Conservation (phyloP, 2,888 invertebrate species). For the Magallana nippona region DNA sequence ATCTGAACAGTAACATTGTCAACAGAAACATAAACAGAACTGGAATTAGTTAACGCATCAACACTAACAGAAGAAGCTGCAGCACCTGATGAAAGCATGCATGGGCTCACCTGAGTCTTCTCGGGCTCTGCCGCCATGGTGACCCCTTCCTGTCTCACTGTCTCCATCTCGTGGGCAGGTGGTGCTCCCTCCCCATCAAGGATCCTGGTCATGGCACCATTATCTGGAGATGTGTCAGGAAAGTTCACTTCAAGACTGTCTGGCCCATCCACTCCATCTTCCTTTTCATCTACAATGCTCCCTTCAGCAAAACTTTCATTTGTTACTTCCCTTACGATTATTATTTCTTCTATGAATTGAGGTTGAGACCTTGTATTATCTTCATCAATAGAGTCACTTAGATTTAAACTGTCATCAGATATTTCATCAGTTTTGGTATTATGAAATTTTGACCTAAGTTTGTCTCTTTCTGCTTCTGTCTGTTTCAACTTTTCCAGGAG, state of each 20-base stretch:
- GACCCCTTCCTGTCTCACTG: background rate
- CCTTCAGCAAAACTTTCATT: background rate
- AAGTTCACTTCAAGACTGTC: background rate
- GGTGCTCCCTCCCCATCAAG: background rate
- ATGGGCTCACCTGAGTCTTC: slow-evolving; percentile 26
- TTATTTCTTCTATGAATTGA: background rate
- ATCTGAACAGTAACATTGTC: slow-evolving; percentile 22
- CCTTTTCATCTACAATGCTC: background rate
- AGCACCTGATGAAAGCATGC: slow-evolving; percentile 25
- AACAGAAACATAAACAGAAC: slow-evolving; percentile 23
- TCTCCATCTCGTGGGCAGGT: background rate
- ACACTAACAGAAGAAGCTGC: slow-evolving; percentile 5
- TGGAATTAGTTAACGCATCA: background rate
- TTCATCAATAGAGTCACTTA: slow-evolving; percentile 2
- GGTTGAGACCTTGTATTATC: background rate
- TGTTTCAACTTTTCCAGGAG: background rate
- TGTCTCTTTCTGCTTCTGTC: background rate
- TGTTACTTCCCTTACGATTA: background rate
- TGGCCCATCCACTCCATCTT: background rate
- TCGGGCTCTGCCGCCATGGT: background rate
- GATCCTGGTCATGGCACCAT: background rate
- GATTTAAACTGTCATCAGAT: slow-evolving; percentile 8
- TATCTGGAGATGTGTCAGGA: background rate
- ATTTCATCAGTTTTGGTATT: background rate
- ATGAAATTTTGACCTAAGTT: background rate